A percentile compares a stretch with the other conserved stretches of the same genome.
Evolutionary conservation across 2,113 vertebrate species (phyloP).

Genomic region (Trinectes maculatus): DNA sequence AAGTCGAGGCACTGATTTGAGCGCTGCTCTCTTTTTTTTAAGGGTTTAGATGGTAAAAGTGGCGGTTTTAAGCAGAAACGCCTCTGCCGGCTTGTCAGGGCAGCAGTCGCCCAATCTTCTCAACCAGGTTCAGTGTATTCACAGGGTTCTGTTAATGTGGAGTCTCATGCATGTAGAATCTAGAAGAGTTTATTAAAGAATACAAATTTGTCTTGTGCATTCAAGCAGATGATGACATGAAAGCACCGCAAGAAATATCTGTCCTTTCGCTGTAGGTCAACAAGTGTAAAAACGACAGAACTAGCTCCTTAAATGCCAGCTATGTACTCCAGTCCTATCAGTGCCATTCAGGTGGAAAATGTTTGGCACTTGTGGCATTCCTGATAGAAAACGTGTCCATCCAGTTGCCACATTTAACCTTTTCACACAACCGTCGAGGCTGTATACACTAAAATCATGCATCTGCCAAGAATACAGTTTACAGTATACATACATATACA

Average conservation of each 20-base stretch:
- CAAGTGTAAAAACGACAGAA: neutral
- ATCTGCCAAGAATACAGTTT: neutral
- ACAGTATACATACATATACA: constrained; percentile 2
- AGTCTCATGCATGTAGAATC: neutral
- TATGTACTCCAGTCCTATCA: too few relatives aligned
- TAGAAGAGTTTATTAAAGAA: neutral
- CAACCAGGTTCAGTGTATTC: neutral
- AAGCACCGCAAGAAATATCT: neutral
- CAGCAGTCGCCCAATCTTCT: neutral
- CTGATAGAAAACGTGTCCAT: too few relatives aligned
- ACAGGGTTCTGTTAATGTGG: neutral
- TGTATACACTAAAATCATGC: constrained; percentile 9
- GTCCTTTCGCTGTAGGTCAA: neutral
- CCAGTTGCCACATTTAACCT: neutral
- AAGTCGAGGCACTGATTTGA: neutral
- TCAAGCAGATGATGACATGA: too few relatives aligned
- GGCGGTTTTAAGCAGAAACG: neutral
- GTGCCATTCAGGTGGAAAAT: neutral
- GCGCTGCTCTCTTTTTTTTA: neutral
- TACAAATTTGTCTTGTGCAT: too few relatives aligned
- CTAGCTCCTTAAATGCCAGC: neutral
- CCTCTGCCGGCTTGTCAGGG: neutral
- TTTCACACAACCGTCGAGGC: constrained; percentile 8
- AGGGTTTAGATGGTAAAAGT: constrained; percentile 4
- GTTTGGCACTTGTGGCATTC: neutral